A percentile compares a stretch with the other conserved stretches of the same genome.
phyloP scores from a whole-genome alignment of 2,888 invertebrate species.

The Mylabris sibirica region DNA sequence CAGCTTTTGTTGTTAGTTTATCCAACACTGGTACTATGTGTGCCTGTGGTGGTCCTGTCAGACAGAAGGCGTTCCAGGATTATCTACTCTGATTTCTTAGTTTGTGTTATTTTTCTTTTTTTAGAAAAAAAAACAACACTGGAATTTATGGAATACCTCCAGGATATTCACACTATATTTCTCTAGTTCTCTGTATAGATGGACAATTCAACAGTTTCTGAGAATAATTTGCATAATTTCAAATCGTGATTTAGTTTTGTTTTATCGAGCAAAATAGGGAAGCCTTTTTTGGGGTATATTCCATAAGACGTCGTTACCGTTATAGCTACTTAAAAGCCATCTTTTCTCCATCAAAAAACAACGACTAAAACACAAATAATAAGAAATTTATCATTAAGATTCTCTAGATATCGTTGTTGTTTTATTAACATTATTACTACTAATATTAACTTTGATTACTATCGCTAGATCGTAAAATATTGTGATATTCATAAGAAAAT shows the following conservation, averaged over 20 bases:
- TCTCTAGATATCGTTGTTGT: neutral
- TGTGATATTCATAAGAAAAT: slow-evolving; percentile 5
- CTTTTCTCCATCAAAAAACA: neutral
- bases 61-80: slow-evolving; percentile 6
- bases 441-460: neutral
- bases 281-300: neutral
- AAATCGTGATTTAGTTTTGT: neutral
- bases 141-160: neutral
- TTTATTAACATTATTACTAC: neutral
- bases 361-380: neutral
- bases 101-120: neutral
- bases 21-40: neutral
- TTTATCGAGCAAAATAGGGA: neutral
- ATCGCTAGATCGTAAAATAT: neutral
- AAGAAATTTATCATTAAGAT: neutral
- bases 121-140: neutral
- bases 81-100: neutral
- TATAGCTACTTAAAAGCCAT: neutral
- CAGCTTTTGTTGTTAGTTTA: slow-evolving; percentile 10
- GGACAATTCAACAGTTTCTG: neutral
- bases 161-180: slow-evolving; percentile 6
- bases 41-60: neutral
- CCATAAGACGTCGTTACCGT: neutral
- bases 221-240: slow-evolving; percentile 4
- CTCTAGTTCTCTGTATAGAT: neutral